Conservation (phyloP, 2,797 vertebrate genomes). For the Acridotheres tristis region DNA sequence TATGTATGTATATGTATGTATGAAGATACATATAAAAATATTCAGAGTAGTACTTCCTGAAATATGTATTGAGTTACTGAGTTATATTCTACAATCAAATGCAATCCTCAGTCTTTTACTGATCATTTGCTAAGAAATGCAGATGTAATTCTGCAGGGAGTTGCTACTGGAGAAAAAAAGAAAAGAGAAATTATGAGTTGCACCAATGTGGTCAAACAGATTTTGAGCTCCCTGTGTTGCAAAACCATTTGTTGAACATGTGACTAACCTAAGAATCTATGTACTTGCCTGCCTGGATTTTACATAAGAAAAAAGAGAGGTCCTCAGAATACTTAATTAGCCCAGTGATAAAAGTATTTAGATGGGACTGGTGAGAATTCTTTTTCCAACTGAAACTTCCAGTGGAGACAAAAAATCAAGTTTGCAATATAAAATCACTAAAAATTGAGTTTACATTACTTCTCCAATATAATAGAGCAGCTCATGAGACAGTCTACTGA, state of each 20-base stretch:
- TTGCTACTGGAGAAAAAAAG: neutral
- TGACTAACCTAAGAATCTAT: neutral
- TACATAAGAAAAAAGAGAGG: neutral
- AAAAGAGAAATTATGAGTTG: neutral
- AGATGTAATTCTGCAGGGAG: neutral
- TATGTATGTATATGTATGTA: too few species aligned
- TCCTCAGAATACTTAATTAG: neutral
- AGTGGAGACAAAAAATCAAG: neutral
- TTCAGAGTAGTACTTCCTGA: neutral
- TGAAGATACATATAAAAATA: neutral
- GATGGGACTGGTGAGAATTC: neutral
- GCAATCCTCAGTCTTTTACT: neutral
- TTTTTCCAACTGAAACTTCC: neutral
- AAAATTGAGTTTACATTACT: neutral
- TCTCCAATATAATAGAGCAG: neutral
- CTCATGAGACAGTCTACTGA: accelerated
- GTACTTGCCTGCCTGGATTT: neutral
- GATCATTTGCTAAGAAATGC: neutral
- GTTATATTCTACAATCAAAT: neutral
- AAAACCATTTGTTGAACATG: neutral
- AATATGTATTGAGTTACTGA: neutral
- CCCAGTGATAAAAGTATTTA: neutral
- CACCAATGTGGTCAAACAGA: neutral
- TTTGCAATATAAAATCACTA: neutral
- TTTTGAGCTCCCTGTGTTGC: neutral